A percentile compares a stretch with the other conserved stretches of the same genome.
These are phyloP conservation scores for Tetrapedia diversipes DNA, from an alignment of 2,888 invertebrate genomes.

Conservation along the genomic window DNA sequence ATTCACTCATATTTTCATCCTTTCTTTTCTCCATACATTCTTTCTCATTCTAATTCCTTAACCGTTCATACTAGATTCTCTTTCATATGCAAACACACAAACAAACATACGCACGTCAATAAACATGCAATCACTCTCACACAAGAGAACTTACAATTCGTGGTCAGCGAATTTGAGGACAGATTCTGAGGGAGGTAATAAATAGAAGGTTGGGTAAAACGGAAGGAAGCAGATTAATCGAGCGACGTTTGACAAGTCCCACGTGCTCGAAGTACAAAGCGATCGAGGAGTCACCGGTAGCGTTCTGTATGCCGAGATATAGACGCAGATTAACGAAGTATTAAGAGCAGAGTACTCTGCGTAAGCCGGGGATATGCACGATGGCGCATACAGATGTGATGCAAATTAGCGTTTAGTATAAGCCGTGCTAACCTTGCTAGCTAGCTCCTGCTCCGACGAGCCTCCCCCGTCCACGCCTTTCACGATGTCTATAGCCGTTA, in stretches of 20 bases:
- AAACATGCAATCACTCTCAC: no score
- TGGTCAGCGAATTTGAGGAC: no score
- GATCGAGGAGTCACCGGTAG: conserved; percentile 27
- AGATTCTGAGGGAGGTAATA: no score
- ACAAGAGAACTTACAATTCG: no score
- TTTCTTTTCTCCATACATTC: no score
- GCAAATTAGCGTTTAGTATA: conserved; percentile 80
- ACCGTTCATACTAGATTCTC: no score
- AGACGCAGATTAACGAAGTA: conserved; percentile 76
- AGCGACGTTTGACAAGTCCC: conserved; percentile 18
- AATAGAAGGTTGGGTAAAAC: no score
- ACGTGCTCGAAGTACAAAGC: conserved; percentile 23
- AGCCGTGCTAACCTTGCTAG: conserved; percentile 72
- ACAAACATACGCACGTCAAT: no score
- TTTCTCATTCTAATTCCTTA: no score
- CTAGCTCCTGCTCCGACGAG: conserved; percentile 35
- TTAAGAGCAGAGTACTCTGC: conserved; percentile 78
- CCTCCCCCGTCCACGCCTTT: conserved; percentile 46
- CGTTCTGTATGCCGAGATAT: conserved; percentile 45
- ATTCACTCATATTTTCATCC: no score
- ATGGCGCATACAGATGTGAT: conserved; percentile 80
- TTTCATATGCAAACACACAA: no score
- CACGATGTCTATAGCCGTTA: conserved; percentile 56
- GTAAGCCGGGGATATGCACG: conserved; percentile 78
- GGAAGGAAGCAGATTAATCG: conserved; percentile 29